Conservation (phyloP, 2,888 invertebrate species). For the Ecdyonurus torrentis region DNA sequence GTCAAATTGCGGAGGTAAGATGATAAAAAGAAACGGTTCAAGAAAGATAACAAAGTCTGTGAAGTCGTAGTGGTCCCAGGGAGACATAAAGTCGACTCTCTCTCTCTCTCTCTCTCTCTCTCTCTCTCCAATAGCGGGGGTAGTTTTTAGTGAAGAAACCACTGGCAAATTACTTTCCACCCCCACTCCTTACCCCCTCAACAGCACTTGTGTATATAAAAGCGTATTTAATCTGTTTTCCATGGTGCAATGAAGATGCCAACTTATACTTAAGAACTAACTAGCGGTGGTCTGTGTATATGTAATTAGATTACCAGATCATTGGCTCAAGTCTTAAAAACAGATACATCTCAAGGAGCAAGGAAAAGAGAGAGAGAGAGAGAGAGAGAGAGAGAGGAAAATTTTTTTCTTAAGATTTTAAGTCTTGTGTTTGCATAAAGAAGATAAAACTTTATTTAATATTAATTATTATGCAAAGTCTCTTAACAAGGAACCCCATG, state of each 20-base stretch:
- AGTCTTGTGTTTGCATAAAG: too few relatives aligned
- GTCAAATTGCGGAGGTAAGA: background rate
- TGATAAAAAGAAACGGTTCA: background rate
- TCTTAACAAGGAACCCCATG: too few relatives aligned
- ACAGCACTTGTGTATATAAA: background rate
- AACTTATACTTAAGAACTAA: background rate
- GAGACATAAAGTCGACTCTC: background rate
- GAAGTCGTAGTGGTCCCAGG: background rate
- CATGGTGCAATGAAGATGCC: background rate
- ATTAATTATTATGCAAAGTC: too few relatives aligned
- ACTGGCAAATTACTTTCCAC: background rate
- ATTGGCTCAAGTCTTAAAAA: background rate
- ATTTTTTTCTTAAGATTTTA: too few relatives aligned
- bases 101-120: too few relatives aligned
- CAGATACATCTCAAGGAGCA: background rate
- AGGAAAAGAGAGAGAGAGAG: too few relatives aligned
- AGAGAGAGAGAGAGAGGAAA: too few relatives aligned
- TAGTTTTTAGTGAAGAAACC: background rate
- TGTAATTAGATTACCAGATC: background rate
- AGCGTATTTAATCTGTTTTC: background rate
- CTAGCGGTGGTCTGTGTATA: background rate
- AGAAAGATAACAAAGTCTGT: background rate
- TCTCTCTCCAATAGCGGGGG: background rate
- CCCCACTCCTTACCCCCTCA: background rate
- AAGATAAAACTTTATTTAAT: too few relatives aligned